Evolutionary conservation across 2,113 vertebrate species (phyloP).

Genomic region (Leptobrachium leishanense): DNA sequence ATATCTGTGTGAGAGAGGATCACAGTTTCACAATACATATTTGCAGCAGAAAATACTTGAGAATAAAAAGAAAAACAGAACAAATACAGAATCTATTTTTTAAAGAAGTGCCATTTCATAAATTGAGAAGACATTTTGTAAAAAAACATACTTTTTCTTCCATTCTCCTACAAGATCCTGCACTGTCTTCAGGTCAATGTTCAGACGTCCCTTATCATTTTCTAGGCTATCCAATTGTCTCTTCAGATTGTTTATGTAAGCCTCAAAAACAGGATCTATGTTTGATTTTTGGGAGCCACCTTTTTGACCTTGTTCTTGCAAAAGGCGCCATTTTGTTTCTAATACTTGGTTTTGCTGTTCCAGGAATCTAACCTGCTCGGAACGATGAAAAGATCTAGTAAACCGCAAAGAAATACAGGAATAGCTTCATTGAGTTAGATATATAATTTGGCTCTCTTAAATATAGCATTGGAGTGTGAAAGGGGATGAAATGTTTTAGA

Average conservation of each 20-base stretch:
- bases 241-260: conserved; percentile 70
- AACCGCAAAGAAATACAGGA: too few species aligned
- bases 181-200: conserved; percentile 71
- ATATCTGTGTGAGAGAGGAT: too few species aligned
- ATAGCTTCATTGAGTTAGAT: too few species aligned
- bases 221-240: conserved; percentile 67
- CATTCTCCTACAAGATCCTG: conserved; percentile 76
- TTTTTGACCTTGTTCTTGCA: conserved; percentile 62
- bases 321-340: conserved; percentile 69
- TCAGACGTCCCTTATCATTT: conserved; percentile 68
- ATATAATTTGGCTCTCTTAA: too few species aligned
- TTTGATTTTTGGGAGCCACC: conserved; percentile 57
- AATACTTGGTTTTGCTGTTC: conserved; percentile 76
- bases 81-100: too few species aligned
- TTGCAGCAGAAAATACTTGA: too few species aligned
- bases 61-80: too few species aligned
- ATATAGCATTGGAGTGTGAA: too few species aligned
- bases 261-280: conserved; percentile 70
- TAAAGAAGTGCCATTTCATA: too few species aligned
- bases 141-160: conserved; percentile 70
- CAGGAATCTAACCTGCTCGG: conserved; percentile 68
- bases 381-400: too few species aligned
- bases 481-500: conserved; percentile 23
- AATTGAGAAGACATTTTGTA: too few species aligned
- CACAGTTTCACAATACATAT: too few species aligned